A percentile compares a stretch with the other conserved stretches of the same genome.
Evolutionary conservation across 2,797 vertebrate species (phyloP).

Genomic region (Acanthornis magna): DNA sequence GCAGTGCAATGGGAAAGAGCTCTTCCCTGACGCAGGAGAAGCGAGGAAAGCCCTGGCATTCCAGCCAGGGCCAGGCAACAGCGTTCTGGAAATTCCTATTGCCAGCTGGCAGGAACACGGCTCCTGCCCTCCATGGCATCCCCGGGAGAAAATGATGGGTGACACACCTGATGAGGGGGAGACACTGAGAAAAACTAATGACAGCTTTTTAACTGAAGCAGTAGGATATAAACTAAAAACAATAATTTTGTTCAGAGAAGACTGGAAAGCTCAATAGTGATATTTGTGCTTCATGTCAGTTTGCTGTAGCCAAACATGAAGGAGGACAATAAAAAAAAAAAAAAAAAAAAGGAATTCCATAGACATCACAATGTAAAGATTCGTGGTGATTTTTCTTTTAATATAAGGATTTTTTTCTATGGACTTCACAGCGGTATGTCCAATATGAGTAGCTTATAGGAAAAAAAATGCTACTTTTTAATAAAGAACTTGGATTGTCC

Average conservation of each 20-base stretch:
- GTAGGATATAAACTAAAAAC: not conserved
- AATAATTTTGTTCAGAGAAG: not conserved
- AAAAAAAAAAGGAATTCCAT: not conserved
- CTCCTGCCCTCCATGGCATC: not conserved
- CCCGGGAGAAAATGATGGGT: not conserved
- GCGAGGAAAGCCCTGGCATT: slow-evolving; percentile 3
- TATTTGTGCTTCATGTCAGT: not conserved
- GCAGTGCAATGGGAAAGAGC: not conserved
- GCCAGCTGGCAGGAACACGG: not conserved
- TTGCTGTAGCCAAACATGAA: not conserved
- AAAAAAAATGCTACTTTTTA: not conserved
- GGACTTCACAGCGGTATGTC: not conserved
- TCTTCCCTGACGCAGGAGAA: not conserved
- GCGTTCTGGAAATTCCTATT: not conserved
- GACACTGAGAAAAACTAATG: not conserved
- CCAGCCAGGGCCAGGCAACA: not conserved
- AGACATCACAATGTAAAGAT: not conserved
- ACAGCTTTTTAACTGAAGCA: not conserved
- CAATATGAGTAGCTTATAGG: not conserved
- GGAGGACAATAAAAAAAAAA: not conserved
- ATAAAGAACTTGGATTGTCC: not conserved
- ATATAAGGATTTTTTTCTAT: not conserved
- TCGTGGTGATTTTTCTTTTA: not conserved
- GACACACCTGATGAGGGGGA: not conserved
- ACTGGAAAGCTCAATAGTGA: not conserved